Base-by-base conservation (phyloP, 2,888 invertebrate species). In the Phania funesta region DNA sequence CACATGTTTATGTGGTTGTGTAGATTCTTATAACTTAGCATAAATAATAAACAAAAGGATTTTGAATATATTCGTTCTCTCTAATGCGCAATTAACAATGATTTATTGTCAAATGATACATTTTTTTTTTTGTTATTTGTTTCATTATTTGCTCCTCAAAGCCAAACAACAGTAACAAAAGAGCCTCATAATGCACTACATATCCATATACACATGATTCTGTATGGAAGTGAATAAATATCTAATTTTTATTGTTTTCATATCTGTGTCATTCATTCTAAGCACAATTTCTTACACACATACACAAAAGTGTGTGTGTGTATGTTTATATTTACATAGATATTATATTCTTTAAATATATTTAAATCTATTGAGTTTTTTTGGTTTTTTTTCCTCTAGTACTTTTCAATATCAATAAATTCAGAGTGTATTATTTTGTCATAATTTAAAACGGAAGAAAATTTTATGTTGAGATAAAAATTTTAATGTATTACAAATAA, bases 21-120 rank as follows among this genome's bases (percentile, higher is more conserved):
- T 18, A 26, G 3, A 50, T 64, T 48, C 13, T n/a, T 26, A 35
- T 48, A 70, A 75, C 50, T 80, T 75, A 70, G 62, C 73, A 73
- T 65, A 56, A 73, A 64, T 78, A 56, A 74, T 68, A 74, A 78
- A 78, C 68, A 78, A 74, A 68, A 77, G 67, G 68, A 82, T 78
- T 78, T 82, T 24, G 29, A 67, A 74, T 44, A 78, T 65, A 82
- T 65, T 44, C 29, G 60, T 75, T 83, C 56, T 78, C 84, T 83
- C 84, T 73, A 68, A 83, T 78, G 84, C 75, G 75, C 75, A 84
- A 86, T 84, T 75, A 79, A 64, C 67, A 62, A 79, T 85, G 84
- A 84, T 84, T 84, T 78, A 83, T 84, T 81, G 73, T 77, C 77
- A 77, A 74, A 80, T 83, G 73, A 75, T 83, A 75, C 79, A 85